Evolutionary conservation across 2,113 vertebrate species (phyloP).

Genomic region (Channa maculata): DNA sequence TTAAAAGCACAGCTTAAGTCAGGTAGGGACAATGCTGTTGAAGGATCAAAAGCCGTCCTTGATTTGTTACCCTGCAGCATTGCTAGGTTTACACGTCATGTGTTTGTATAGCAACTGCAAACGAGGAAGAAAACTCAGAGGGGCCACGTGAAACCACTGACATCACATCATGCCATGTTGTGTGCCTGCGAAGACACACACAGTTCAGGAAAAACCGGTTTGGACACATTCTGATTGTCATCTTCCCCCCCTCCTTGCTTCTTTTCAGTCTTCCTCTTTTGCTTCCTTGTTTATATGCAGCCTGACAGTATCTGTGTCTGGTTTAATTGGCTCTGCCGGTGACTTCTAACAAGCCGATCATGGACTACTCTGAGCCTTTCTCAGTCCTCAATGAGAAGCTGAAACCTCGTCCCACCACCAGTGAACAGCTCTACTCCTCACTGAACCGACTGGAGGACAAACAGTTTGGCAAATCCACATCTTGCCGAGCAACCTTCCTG

Average conservation of each 20-base stretch:
- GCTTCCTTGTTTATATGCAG: background rate
- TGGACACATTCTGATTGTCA: slow-evolving; percentile 60
- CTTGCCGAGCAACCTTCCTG: slow-evolving; percentile 6
- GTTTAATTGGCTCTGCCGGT: background rate
- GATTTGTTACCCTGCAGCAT: slow-evolving; percentile 28
- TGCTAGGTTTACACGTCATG: slow-evolving; percentile 53
- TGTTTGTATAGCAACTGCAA: slow-evolving; percentile 33
- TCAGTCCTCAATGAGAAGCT: slow-evolving; percentile 64
- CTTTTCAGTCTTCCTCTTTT: slow-evolving; percentile 17
- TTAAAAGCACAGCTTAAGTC: slow-evolving; percentile 8
- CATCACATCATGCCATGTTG: slow-evolving; percentile 56
- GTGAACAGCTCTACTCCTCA: slow-evolving; percentile 52
- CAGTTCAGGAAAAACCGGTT: slow-evolving; percentile 78
- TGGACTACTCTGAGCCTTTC: slow-evolving; percentile 66
- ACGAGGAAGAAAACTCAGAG: slow-evolving; percentile 39
- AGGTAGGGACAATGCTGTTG: background rate
- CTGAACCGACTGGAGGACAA: slow-evolving; percentile 61
- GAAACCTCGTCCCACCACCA: slow-evolving; percentile 48
- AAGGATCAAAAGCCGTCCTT: slow-evolving; percentile 23
- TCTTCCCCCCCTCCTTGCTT: slow-evolving; percentile 26
- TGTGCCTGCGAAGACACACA: slow-evolving; percentile 24
- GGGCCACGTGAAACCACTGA: slow-evolving; percentile 49
- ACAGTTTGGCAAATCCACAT: background rate
- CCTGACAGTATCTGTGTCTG: background rate
- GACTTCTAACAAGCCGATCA: slow-evolving; percentile 24